Conservation (phyloP, 2,888 invertebrate species). For the Calameuta pallipes region DNA sequence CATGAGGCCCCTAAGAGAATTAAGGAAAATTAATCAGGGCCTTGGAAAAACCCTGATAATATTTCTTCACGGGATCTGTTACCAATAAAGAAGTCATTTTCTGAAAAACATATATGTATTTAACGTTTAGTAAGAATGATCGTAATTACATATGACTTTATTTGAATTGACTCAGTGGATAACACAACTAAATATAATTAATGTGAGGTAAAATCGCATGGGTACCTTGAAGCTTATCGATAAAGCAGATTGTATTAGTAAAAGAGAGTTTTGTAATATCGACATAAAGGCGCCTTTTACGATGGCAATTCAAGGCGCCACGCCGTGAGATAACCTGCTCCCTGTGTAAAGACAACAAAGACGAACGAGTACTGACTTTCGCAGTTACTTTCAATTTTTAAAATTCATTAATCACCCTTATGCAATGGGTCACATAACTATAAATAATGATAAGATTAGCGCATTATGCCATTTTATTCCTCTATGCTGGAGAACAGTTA, state of each 20-base stretch:
- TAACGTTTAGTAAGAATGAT: background rate
- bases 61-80: background rate
- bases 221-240: background rate
- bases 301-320: background rate
- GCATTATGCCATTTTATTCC: slow-evolving; percentile 13
- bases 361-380: background rate
- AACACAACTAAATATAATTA: background rate
- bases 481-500: background rate
- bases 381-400: background rate
- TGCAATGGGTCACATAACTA: background rate
- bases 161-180: background rate
- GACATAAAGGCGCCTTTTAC: background rate
- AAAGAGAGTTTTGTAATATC: background rate
- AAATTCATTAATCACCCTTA: slow-evolving; percentile 9
- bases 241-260: background rate
- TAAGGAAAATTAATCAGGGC: no score
- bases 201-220: background rate
- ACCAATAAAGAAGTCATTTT: background rate
- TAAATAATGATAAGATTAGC: slow-evolving; percentile 33
- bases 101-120: background rate
- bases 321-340: background rate
- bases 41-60: no score
- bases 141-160: background rate
- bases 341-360: background rate
- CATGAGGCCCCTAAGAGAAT: no score